phyloP scores from a whole-genome alignment of 2,797 vertebrate genomes.

The Helarctos malayanus region DNA sequence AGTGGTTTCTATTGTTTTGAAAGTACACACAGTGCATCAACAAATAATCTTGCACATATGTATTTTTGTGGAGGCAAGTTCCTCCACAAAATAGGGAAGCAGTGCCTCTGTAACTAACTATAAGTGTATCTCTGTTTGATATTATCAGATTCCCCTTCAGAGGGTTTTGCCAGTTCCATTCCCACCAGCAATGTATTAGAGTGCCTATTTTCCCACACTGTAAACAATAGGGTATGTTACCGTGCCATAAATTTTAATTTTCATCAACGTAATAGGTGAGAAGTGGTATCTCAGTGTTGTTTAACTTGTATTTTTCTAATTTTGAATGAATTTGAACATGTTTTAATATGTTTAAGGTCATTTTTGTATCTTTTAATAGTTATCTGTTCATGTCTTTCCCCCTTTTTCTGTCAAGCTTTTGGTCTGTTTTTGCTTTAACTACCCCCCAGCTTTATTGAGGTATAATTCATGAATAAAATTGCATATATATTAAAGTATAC shows the following conservation, averaged over 20 bases:
- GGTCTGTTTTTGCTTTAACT: not conserved
- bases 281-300: not conserved
- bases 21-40: not conserved
- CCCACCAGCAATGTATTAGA: not conserved
- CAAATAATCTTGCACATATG: not conserved
- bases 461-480: conserved; percentile 37
- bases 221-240: not conserved
- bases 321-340: not conserved
- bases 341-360: conserved; percentile 2
- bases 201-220: not conserved
- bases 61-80: not conserved
- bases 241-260: not conserved
- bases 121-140: not conserved
- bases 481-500: not conserved
- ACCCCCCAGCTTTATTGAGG: not conserved
- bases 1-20: conserved; percentile 22
- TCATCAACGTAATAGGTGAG: not conserved
- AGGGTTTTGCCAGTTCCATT: not conserved
- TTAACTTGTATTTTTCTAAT: conserved; percentile 26
- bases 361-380: conserved; percentile 26
- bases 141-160: not conserved
- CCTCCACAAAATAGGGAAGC: not conserved
- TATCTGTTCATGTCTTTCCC: not conserved
- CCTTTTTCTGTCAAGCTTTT: conserved; percentile 19
- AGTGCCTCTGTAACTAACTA: not conserved